Evolutionary conservation across 2,797 vertebrate genomes (phyloP).

Genomic region (Oophaga sylvatica): DNA sequence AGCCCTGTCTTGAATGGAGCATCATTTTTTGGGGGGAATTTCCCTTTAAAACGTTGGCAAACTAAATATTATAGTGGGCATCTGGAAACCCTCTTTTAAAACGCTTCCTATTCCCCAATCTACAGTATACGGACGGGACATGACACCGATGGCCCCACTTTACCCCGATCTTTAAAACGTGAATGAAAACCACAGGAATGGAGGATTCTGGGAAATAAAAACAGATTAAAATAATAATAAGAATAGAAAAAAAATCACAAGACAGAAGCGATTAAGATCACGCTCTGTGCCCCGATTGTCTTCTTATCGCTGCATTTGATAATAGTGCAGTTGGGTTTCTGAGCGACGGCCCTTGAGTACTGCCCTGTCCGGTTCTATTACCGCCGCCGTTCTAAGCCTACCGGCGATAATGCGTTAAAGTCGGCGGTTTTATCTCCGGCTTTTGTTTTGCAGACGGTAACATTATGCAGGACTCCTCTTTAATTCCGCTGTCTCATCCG

Average conservation of each 20-base stretch:
- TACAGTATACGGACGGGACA: not conserved
- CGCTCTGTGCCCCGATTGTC: not conserved
- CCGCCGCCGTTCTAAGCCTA: not conserved
- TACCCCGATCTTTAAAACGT: not conserved
- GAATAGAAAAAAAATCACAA: not conserved
- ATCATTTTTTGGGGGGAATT: too few species aligned
- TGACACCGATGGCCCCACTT: not conserved
- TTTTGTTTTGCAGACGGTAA: slow-evolving; percentile 18
- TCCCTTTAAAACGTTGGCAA: too few species aligned
- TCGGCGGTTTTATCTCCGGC: not conserved
- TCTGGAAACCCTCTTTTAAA: too few species aligned
- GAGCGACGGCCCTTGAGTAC: slow-evolving; percentile 25
- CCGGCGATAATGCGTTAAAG: not conserved
- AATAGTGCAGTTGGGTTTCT: slow-evolving; percentile 28
- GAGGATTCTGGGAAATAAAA: slow-evolving; percentile 20
- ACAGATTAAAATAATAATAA: slow-evolving; percentile 1
- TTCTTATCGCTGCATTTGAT: slow-evolving; percentile 35
- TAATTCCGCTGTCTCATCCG: slow-evolving; percentile 10
- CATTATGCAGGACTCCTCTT: slow-evolving; percentile 8
- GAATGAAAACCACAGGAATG: not conserved
- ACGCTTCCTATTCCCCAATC: not conserved
- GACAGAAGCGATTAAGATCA: slow-evolving; percentile 29
- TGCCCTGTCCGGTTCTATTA: not conserved
- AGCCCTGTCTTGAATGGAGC: too few species aligned
- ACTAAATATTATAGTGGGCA: too few species aligned